Conservation (phyloP, 2,888 invertebrate genomes). For the Apoda limacodes region DNA sequence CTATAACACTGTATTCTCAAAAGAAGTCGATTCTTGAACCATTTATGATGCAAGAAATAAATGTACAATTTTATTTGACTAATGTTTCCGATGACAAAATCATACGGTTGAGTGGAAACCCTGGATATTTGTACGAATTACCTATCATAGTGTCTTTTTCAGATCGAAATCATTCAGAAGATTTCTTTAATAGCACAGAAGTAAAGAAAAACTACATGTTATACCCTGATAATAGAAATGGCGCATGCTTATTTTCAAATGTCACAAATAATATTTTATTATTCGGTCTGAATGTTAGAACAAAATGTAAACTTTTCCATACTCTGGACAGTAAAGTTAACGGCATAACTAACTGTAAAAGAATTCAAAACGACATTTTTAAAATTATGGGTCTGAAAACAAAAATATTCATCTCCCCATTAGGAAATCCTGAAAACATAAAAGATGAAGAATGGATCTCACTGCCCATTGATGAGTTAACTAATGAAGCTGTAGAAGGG, state of each 20-base stretch:
- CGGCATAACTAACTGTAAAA: conserved; percentile 31
- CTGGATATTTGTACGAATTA: conserved; percentile 77
- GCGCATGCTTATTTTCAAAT: conserved; percentile 47
- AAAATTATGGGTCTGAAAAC: conserved; percentile 26
- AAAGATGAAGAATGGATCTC: conserved; percentile 41
- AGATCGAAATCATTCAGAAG: conserved; percentile 35
- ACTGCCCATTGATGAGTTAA: conserved; percentile 20
- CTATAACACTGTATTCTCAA: conserved; percentile 36
- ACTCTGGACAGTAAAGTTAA: conserved; percentile 19
- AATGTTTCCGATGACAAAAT: conserved; percentile 34
- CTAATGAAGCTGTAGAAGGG: conserved; percentile 30
- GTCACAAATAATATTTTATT: conserved; percentile 37
- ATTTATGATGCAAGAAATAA: conserved; percentile 39
- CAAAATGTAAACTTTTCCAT: conserved; percentile 43
- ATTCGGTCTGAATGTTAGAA: conserved; percentile 60
- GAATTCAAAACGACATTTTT: conserved; percentile 35
- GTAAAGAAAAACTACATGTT: conserved; percentile 22
- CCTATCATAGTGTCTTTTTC: conserved; percentile 67
- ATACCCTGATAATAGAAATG: conserved; percentile 46
- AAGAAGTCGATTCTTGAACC: conserved; percentile 27
- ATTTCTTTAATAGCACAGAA: conserved; percentile 35
- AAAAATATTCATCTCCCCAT: conserved; percentile 35
- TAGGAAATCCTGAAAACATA: conserved; percentile 40
- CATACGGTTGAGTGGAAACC: conserved; percentile 75
- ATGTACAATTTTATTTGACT: conserved; percentile 37